A percentile compares a stretch with the other conserved stretches of the same genome.
Conservation (phyloP, 2,113 vertebrate genomes). For the Cephalophus harveyi region DNA sequence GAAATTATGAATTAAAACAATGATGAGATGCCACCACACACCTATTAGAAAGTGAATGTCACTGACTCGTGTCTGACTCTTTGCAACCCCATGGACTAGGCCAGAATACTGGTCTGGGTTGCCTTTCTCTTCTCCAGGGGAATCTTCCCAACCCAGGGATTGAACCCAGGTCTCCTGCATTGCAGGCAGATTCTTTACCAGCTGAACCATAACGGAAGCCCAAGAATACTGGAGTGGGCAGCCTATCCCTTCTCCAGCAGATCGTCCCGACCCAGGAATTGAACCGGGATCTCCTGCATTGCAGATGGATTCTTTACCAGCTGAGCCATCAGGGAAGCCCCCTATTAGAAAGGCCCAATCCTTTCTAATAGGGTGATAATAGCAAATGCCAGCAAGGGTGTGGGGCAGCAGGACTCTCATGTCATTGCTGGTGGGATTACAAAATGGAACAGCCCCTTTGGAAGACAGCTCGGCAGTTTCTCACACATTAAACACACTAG, state of each 20-base stretch:
- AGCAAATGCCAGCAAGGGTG: background rate
- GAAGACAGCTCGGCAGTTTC: background rate
- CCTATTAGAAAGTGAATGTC: background rate
- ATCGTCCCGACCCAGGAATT: background rate
- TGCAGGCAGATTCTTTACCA: background rate
- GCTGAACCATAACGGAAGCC: background rate
- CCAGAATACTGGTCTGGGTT: background rate
- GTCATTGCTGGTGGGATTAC: too few species aligned
- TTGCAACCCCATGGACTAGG: background rate
- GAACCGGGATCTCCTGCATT: fast-evolving
- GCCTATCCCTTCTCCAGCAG: background rate
- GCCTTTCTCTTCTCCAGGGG: background rate
- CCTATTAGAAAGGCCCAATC: background rate
- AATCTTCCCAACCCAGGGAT: background rate
- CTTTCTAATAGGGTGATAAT: too few species aligned
- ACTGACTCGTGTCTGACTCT: background rate
- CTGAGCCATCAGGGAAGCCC: background rate
- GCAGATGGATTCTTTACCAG: background rate
- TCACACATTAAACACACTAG: background rate
- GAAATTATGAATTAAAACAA: background rate
- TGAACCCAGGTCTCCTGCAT: background rate
- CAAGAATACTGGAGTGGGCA: background rate
- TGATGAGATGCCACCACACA: background rate
- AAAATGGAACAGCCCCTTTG: background rate
- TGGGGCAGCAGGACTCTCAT: background rate